phyloP scores from a whole-genome alignment of 92 coral and sea anemone genomes.

The Blastomussa wellsi region DNA sequence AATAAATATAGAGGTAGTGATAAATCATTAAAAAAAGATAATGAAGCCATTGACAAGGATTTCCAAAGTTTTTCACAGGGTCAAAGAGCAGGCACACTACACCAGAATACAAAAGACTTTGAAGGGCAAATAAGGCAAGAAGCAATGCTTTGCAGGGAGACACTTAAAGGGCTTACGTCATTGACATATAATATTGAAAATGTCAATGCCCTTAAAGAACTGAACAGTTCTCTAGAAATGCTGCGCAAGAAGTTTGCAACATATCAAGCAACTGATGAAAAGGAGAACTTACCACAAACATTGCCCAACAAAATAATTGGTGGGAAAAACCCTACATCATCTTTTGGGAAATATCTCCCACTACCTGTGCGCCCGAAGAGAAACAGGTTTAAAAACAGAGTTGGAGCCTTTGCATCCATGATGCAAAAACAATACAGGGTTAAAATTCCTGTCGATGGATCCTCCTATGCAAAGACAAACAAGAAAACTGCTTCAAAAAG shows the following conservation, averaged over 20 bases:
- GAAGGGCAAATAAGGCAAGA: conserved; percentile 31
- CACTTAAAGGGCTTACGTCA: conserved; percentile 32
- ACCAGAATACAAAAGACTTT: background rate
- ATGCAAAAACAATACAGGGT: conserved; percentile 56
- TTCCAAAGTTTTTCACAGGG: background rate
- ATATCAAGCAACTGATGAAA: background rate
- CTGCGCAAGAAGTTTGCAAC: background rate
- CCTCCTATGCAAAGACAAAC: too few relatives aligned
- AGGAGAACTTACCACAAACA: background rate
- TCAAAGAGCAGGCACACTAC: conserved; percentile 7
- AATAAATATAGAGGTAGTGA: background rate
- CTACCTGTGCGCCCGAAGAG: conserved; percentile 41
- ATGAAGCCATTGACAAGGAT: too few relatives aligned
- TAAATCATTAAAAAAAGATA: background rate
- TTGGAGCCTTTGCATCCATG: conserved; percentile 50
- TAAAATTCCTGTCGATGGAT: too few relatives aligned
- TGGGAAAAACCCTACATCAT: background rate
- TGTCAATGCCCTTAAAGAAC: conserved; percentile 12
- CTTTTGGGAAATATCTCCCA: background rate
- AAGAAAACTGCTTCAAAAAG: too few relatives aligned
- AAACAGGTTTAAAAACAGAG: conserved; percentile 30
- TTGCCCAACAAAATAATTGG: background rate
- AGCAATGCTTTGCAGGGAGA: conserved; percentile 43
- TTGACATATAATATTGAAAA: conserved; percentile 45
- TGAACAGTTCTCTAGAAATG: background rate